Base-by-base conservation (phyloP, 2,888 invertebrate species). In the Caenorhabditis sp. region DNA sequence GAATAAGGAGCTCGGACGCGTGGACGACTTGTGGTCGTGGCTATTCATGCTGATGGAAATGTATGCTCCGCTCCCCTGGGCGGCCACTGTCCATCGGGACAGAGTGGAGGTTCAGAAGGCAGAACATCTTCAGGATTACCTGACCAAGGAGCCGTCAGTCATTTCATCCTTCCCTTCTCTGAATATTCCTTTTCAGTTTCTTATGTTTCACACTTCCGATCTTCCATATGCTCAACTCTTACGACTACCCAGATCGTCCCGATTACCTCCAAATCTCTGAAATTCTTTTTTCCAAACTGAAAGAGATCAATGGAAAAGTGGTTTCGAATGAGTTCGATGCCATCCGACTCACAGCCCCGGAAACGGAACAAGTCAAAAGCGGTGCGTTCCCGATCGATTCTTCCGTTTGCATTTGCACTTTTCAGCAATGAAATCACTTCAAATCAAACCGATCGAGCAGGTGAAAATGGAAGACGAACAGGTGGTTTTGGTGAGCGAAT, bases 21-120 rank as follows among this genome's bases (percentile, higher is more conserved):
- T 68, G 13, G 68, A 68, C 17, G 68, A 68, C 35, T 4, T 68
- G 3, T 68, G 68, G 68, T 68, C 68, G 17, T 68, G 68, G 68
- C 50, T 68, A 17, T 68, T 41, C 39, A 73, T 73, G 72, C 17
- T 63, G 35, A 48, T 56, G 27, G 72, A 73, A 11, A 58, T 73
- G 58, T 32, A 48, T 20, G 20, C 24, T 9, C 63, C 50, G 8
- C 58, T 73, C 30, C 72, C 72, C 2, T 73, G 72, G 72, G 35
- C 15, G 11, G 15, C 20, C 1, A 45, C 22, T 2, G 20, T 22
- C 0, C 26, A 45, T 43, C 70, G 9, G 1, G 59, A 59, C 7
- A 27, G 22, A 27, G 37, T 30, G 0, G 63, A 63, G 45, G 35
- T 39, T 9, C 35, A 30, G 26, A 73, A 73, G 37, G 43, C 56